phyloP scores from a whole-genome alignment of 2,113 vertebrate genomes.

The Lamprologus callipterus region DNA sequence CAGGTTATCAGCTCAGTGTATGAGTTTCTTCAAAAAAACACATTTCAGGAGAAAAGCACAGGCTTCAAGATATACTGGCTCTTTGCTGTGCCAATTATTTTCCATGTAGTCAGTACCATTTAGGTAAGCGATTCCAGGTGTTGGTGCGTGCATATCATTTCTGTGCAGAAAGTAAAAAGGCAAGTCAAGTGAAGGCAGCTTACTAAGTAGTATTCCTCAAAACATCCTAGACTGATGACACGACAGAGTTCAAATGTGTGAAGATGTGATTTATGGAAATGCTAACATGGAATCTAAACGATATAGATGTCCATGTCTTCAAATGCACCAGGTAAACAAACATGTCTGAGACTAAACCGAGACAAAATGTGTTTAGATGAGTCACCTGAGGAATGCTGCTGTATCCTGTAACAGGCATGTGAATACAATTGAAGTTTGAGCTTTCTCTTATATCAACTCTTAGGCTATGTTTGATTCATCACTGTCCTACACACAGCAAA shows the following conservation, averaged over 20 bases:
- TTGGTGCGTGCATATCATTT: constrained; percentile 35
- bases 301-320: constrained; percentile 1
- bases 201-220: not conserved
- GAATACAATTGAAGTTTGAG: not conserved
- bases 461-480: not conserved
- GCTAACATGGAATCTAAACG: not conserved
- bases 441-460: not conserved
- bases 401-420: constrained; percentile 7
- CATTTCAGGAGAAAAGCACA: constrained; percentile 46
- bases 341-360: constrained; percentile 31
- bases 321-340: constrained; percentile 13
- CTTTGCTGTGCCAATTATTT: constrained; percentile 10
- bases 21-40: constrained; percentile 21
- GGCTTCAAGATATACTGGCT: constrained; percentile 22
- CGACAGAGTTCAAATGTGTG: not conserved
- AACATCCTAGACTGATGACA: not conserved
- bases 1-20: constrained; percentile 26
- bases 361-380: constrained; percentile 37
- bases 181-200: constrained; percentile 48
- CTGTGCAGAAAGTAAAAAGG: constrained; percentile 29
- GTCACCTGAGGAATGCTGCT: constrained; percentile 57
- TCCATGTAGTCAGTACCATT: not conserved
- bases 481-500: constrained; percentile 18
- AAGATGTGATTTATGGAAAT: not conserved
- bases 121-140: constrained; percentile 5